A percentile compares a stretch with the other conserved stretches of the same genome.
Evolutionary conservation across 2,113 vertebrate genomes (phyloP).

Genomic region (Entelurus aequoreus): DNA sequence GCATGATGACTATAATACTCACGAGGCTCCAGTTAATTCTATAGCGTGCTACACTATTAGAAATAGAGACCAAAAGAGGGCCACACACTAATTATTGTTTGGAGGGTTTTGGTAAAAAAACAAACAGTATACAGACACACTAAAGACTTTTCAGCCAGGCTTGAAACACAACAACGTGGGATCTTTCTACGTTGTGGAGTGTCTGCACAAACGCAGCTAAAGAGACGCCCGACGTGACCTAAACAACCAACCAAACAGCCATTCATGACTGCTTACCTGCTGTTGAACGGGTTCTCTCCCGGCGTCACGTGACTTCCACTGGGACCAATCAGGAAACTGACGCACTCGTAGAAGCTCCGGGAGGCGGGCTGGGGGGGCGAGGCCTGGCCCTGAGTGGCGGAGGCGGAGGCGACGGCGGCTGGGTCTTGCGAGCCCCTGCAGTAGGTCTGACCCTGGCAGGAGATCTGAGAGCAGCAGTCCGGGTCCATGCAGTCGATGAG

Average conservation of each 20-base stretch:
- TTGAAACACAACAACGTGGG: conserved; percentile 31
- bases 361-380: conserved; percentile 67
- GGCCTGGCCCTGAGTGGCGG: conserved; percentile 76
- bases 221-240: conserved; percentile 43
- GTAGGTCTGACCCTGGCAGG: conserved; percentile 90
- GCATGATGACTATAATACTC: no score
- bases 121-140: conserved; percentile 4
- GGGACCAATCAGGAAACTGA: conserved; percentile 85
- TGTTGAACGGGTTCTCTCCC: conserved; percentile 91
- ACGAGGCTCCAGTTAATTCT: no score
- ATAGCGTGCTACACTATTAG: no score
- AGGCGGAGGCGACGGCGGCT: conserved; percentile 75
- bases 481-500: conserved; percentile 96
- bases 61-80: no score
- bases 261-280: conserved; percentile 76
- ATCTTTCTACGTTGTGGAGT: conserved; percentile 27
- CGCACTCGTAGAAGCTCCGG: conserved; percentile 86
- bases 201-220: conserved; percentile 46
- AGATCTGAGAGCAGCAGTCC: conserved; percentile 90
- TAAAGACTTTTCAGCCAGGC: not conserved
- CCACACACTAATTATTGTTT: no score
- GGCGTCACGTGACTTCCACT: conserved; percentile 89
- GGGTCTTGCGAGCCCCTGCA: conserved; percentile 92
- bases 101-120: not conserved
- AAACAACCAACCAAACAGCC: conserved; percentile 41